phyloP scores from a whole-genome alignment of 2,797 vertebrate species.

The Neomorphus geoffroyi region DNA sequence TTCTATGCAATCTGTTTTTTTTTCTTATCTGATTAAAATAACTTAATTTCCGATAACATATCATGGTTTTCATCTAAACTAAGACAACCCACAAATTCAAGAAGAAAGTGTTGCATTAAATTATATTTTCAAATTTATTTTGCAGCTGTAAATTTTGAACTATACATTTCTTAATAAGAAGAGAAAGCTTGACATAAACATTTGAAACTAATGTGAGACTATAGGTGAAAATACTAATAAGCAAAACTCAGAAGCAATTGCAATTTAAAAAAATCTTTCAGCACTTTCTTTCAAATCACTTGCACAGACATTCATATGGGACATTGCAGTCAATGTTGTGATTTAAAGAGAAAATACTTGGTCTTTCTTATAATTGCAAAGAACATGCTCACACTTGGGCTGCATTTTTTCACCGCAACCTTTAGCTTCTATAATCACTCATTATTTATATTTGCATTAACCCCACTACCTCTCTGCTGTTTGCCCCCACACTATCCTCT shows the following conservation, averaged over 20 bases:
- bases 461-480: not conserved
- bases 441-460: not conserved
- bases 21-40: too few species aligned
- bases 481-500: not conserved
- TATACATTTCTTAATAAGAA: not conserved
- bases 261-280: not conserved
- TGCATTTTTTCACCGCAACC: constrained; percentile 18
- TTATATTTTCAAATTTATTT: not conserved
- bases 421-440: constrained; percentile 17
- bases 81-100: not conserved
- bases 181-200: not conserved
- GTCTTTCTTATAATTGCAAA: not conserved
- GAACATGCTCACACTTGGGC: constrained; percentile 29
- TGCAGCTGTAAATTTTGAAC: not conserved
- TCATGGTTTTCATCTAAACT: too few species aligned
- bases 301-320: not conserved
- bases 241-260: not conserved
- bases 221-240: not conserved
- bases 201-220: not conserved
- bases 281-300: not conserved
- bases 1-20: too few species aligned
- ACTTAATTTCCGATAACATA: too few species aligned
- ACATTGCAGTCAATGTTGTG: not conserved
- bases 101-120: not conserved
- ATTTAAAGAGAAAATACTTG: not conserved